Evolutionary conservation across 2,797 vertebrate genomes (phyloP).

Genomic region (Acropternis orthonyx): DNA sequence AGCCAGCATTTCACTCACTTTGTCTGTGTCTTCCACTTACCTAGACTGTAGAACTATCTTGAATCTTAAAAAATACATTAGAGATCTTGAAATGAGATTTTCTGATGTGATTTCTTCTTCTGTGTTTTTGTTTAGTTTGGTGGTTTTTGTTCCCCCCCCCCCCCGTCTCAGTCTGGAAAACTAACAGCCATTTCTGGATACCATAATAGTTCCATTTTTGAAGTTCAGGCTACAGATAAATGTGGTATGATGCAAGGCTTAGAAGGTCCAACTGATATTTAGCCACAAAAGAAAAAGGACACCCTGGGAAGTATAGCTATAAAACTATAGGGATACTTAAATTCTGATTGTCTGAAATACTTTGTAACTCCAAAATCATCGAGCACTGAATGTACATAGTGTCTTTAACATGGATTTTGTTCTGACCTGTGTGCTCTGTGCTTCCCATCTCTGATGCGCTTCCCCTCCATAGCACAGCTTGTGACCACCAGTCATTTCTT

Average conservation of each 20-base stretch:
- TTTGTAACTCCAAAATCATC: neutral
- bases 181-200: neutral
- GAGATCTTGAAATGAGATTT: neutral
- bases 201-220: neutral
- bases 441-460: neutral
- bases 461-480: neutral
- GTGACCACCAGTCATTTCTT: neutral
- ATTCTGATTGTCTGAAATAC: neutral
- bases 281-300: neutral
- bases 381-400: accelerated
- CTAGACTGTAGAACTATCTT: neutral
- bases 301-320: neutral
- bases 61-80: neutral
- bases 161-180: neutral
- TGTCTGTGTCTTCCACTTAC: neutral
- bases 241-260: neutral
- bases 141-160: accelerated
- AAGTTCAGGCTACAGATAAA: neutral
- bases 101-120: neutral
- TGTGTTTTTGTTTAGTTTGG: too few species aligned
- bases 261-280: neutral
- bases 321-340: neutral
- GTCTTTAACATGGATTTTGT: neutral
- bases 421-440: neutral
- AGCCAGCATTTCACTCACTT: neutral